A percentile compares a stretch with the other conserved stretches of the same genome.
These are phyloP conservation scores for Heterochromis multidens DNA, from an alignment of 2,113 vertebrate genomes.

Conservation along the genomic window DNA sequence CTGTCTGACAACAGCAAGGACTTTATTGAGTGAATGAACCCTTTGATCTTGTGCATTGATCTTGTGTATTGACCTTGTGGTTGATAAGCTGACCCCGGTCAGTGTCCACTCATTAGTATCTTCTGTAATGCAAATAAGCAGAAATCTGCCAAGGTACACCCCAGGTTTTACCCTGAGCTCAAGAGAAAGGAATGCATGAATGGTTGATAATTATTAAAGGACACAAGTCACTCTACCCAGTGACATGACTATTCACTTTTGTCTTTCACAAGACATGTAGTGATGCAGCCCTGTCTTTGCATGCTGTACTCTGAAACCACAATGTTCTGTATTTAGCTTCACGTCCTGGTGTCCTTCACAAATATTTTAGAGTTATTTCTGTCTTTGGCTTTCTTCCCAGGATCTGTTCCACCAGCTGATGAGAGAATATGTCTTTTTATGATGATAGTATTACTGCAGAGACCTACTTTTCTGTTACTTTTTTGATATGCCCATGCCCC, in stretches of 20 bases:
- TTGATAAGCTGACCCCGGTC: neutral
- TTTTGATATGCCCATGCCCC: neutral
- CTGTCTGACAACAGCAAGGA: neutral
- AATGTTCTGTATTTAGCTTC: neutral
- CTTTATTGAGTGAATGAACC: neutral
- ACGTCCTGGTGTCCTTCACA: neutral
- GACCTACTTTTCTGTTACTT: conserved; percentile 1
- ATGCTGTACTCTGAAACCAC: neutral
- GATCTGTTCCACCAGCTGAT: conserved; percentile 26
- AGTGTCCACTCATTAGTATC: conserved; percentile 24
- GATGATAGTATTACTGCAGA: conserved; percentile 30
- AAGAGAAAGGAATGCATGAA: conserved; percentile 52
- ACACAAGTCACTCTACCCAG: conserved; percentile 6
- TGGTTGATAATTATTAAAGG: conserved; percentile 44
- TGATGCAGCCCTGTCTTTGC: neutral
- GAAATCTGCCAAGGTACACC: conserved; percentile 16
- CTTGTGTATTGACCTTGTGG: conserved; percentile 53
- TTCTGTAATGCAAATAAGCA: conserved; percentile 48
- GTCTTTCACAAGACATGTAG: neutral
- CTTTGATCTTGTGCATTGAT: conserved; percentile 13
- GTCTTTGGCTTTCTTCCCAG: conserved; percentile 47
- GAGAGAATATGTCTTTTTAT: conserved; percentile 8
- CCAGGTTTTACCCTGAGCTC: conserved; percentile 5
- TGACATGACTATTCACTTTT: neutral
- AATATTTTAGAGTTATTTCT: conserved; percentile 45